Base-by-base conservation (phyloP, 2,888 invertebrate genomes). In the Polia nebulosa region DNA sequence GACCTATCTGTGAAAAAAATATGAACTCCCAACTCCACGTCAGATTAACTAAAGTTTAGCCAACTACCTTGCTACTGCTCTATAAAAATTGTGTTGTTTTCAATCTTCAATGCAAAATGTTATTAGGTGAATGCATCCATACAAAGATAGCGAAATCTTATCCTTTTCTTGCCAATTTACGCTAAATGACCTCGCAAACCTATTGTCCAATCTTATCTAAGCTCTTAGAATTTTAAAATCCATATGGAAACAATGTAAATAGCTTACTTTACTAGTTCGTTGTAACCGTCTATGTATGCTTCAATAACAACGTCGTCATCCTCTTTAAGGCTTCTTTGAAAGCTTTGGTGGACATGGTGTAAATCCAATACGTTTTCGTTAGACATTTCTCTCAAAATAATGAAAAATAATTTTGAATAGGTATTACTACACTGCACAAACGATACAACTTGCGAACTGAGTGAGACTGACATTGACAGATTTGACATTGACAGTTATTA, bases 181-280 rank as follows among this genome's bases (percentile, higher is more conserved):
- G 3, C 34, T 25, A 17, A 20, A 32, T 34, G 49, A 69, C 80
- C 72, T 72, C 39, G 55, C 7, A 45, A 67, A 76, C 51, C n/a
- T 41, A 34, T 32, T 47, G 20, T 59, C 29, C 27, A 59, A 68
- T 72, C 78, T 84, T 78, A 80, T 74, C 77, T 59, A 44, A 53
- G 29, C 34, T 44, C 49, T 56, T 53, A 57, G 63, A 56, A 59
- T 60, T 69, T 66, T 59, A 51, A 64, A 82, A 74, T 79, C 88
- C 91, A 87, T 93, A 91, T 87, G 90, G 89, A 74, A 80, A 72
- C 53, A 73, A 76, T 53, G 78, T 69, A 72, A 72, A 70, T 74
- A 52, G 91, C 96, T 96, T 95, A 98, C 98, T 98, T 98, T 90
- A 97, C 97, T 61, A 98, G 96, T 94, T 98, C 98, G 88, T 97